Conservation (phyloP, 2,888 invertebrate genomes). For the Brachynemurus nebulosus region DNA sequence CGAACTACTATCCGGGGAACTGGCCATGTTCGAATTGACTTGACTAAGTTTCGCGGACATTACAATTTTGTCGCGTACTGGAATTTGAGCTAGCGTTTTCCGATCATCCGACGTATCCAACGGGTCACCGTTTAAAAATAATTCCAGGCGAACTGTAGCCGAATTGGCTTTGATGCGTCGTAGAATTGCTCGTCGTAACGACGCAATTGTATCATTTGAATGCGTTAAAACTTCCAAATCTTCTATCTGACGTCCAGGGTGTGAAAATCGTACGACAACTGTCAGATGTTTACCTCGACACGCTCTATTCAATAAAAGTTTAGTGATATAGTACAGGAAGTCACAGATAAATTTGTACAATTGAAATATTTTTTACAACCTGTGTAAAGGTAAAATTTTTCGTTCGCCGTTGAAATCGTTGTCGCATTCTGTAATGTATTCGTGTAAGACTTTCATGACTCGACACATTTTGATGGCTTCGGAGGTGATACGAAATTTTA, state of each 20-base stretch:
- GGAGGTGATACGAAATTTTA: slow-evolving; percentile 37
- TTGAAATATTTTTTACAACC: slow-evolving; percentile 29
- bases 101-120: slow-evolving; percentile 79
- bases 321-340: background rate
- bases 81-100: slow-evolving; percentile 73
- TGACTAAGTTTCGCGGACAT: slow-evolving; percentile 67
- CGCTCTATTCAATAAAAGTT: slow-evolving; percentile 41
- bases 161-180: slow-evolving; percentile 46
- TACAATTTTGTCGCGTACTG: slow-evolving; percentile 78
- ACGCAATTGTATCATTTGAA: slow-evolving; percentile 84
- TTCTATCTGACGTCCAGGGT: slow-evolving; percentile 75
- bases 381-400: slow-evolving; percentile 73
- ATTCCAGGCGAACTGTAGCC: slow-evolving; percentile 72
- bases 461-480: slow-evolving; percentile 82
- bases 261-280: slow-evolving; percentile 74
- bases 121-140: slow-evolving; percentile 79
- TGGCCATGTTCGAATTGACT: slow-evolving; percentile 53
- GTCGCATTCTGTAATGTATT: slow-evolving; percentile 93
- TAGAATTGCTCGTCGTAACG: slow-evolving; percentile 65
- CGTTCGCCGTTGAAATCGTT: slow-evolving; percentile 76
- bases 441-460: slow-evolving; percentile 84
- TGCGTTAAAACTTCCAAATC: slow-evolving; percentile 88
- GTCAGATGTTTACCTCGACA: slow-evolving; percentile 82
- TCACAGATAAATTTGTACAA: background rate
- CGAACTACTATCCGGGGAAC: slow-evolving; percentile 84